phyloP scores from a whole-genome alignment of 2,113 vertebrate species.

The Cephalopterus ornatus region DNA sequence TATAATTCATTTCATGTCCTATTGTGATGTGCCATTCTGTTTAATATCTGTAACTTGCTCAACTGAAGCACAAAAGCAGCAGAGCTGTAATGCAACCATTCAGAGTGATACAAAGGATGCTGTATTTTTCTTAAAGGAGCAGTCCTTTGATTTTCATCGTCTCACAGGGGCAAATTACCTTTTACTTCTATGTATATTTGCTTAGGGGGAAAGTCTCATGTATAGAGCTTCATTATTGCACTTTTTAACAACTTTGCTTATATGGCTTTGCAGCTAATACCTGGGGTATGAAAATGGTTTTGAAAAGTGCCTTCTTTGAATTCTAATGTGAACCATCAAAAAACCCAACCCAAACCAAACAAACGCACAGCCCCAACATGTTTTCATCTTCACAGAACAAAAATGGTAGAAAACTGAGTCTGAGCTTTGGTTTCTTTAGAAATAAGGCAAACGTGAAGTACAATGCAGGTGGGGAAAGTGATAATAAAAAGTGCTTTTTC shows the following conservation, averaged over 20 bases:
- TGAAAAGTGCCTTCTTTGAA: not conserved
- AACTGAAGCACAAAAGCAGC: conserved; percentile 11
- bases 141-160: not conserved
- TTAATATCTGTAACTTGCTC: conserved; percentile 13
- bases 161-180: not conserved
- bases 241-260: not conserved
- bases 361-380: not conserved
- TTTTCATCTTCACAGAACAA: not conserved
- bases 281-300: not conserved
- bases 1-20: conserved; percentile 8
- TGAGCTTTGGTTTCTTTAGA: not conserved
- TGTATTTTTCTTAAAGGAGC: not conserved
- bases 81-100: not conserved
- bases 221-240: not conserved
- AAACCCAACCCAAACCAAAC: not conserved
- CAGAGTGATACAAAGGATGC: not conserved
- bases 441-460: not conserved
- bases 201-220: not conserved
- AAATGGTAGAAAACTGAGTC: not conserved
- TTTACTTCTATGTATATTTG: not conserved
- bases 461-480: fast-evolving
- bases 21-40: not conserved
- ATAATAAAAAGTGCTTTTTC: not conserved
- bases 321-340: not conserved
- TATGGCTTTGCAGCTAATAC: not conserved